Base-by-base conservation (phyloP, 2,113 vertebrate species). In the Haemorhous mexicanus region DNA sequence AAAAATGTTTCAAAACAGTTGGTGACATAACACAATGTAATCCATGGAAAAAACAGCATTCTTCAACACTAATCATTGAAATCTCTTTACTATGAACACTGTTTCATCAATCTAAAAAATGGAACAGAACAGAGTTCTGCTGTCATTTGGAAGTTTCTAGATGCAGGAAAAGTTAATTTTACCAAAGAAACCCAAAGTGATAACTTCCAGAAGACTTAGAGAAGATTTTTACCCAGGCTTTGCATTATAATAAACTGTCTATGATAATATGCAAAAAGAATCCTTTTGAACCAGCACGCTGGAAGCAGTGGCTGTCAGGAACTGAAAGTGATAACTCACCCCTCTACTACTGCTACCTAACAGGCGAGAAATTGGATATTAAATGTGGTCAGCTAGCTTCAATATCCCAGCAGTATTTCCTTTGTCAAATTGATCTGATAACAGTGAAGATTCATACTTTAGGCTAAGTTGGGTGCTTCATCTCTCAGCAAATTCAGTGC, bases 361-460 rank as follows among this genome's bases (percentile, higher is more conserved):
- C 27, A 95, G 75, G 82, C 70, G 88, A 91, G 63, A 95, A 96
- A 94, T 73, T 13, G 30, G 59, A 26, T 85, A 83, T 87, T 91
- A 73, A 87, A 91, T 1, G 1, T 70, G 72, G 94, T 56, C 87
- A 95, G 75, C 46, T 80, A 59, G 55, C 79, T 94, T 83, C 70
- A 79, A 63, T 77, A 90, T 55, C 78, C 39, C 61, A n/a, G 56
- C 55, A 80, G n/a, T 70, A 88, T 47, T 93, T 90, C 39, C 88
- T 90, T 77, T 85, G 64, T 95, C 94, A 96, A 94, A 96, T 96
- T 13, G 14, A 81, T 90, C 56, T 35, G 91, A 37, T 61, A 87
- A 92, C 32, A 79, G 58, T 39, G 50, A 95, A 93, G 80, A 79
- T 49, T 83, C 82, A 53, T 41, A 80, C 43, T 92, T 77, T 20